Conservation (phyloP, 2,888 invertebrate species). For the Holacanthella duospinosa region DNA sequence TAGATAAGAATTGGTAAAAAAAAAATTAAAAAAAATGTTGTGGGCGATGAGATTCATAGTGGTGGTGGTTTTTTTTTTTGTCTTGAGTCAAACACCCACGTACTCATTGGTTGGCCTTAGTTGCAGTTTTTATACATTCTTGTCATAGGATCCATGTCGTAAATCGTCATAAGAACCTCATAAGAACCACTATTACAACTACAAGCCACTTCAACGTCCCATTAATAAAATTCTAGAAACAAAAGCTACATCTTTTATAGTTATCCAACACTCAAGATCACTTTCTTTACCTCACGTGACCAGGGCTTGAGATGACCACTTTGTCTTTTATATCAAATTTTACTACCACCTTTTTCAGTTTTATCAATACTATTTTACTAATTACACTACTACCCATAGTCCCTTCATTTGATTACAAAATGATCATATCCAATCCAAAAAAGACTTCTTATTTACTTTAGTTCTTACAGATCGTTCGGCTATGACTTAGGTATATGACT, state of each 20-base stretch:
- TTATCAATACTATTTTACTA: too few species aligned
- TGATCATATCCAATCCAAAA: too few species aligned
- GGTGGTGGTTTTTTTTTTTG: too few species aligned
- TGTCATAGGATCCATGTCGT: neutral
- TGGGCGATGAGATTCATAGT: neutral
- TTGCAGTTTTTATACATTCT: neutral
- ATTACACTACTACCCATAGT: too few species aligned
- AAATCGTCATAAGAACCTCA: neutral
- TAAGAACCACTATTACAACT: constrained; percentile 5
- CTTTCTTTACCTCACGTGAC: neutral
- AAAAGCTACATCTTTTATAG: neutral
- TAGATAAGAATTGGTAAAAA: neutral
- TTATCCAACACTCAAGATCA: neutral
- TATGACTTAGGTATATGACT: too few species aligned
- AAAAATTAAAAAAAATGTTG: neutral
- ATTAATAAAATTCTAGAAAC: neutral
- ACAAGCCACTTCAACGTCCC: constrained; percentile 4
- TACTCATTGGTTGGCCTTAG: neutral
- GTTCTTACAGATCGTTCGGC: too few species aligned
- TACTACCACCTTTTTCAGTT: too few species aligned
- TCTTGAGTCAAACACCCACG: neutral
- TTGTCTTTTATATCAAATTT: too few species aligned
- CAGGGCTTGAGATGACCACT: too few species aligned
- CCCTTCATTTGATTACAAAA: too few species aligned
- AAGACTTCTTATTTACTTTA: too few species aligned